phyloP scores from a whole-genome alignment of 2,888 invertebrate species.

The Mesorhabditis sp. region DNA sequence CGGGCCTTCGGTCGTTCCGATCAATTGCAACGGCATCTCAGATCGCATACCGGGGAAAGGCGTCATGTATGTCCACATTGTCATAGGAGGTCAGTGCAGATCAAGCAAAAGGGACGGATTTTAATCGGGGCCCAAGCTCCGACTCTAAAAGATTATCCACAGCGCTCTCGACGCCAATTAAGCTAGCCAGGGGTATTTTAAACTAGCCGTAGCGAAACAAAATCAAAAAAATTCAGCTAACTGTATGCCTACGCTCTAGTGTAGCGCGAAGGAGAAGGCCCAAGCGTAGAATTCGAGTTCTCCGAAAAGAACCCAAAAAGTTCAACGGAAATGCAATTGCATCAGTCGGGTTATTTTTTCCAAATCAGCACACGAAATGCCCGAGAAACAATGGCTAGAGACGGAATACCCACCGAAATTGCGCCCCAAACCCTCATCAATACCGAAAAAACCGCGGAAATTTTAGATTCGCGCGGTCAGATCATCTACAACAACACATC shows the following conservation, averaged over 20 bases:
- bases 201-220: too few relatives aligned
- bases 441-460: neutral
- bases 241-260: too few relatives aligned
- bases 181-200: neutral
- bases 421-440: too few relatives aligned
- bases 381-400: neutral
- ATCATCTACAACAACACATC: constrained; percentile 30
- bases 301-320: too few relatives aligned
- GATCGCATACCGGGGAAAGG: neutral
- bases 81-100: neutral
- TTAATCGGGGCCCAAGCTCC: too few relatives aligned
- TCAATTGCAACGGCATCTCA: constrained; percentile 21
- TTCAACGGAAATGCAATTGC: too few relatives aligned
- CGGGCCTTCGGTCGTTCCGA: constrained; percentile 29
- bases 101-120: too few relatives aligned
- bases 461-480: constrained; percentile 26
- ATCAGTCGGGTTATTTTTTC: too few relatives aligned
- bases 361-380: neutral
- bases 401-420: neutral
- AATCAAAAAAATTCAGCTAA: too few relatives aligned
- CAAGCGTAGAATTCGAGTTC: too few relatives aligned
- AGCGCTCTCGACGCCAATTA: neutral
- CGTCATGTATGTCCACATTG: neutral
- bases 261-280: too few relatives aligned
- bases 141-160: neutral